Base-by-base conservation (phyloP, 2,797 vertebrate species). In the Sebastolobus alascanus region DNA sequence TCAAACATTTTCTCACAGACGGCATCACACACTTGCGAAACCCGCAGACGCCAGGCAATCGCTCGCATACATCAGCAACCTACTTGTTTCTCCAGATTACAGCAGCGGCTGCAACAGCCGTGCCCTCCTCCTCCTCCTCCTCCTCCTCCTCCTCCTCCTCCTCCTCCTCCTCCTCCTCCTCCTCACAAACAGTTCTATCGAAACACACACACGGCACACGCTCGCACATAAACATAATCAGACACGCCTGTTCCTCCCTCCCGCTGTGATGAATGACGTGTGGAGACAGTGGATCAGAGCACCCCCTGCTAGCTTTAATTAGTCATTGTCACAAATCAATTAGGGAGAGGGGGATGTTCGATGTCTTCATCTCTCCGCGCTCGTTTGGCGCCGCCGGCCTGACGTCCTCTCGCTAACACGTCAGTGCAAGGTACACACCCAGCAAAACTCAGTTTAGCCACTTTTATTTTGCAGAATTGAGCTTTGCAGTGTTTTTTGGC, bases 281-380 rank as follows among this genome's bases (percentile, higher is more conserved):
- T 83, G 72, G 88, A 95, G 88, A 93, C 91, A 80, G 77, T 68
- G 82, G 87, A 92, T 93, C 87, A 88, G 82, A 92, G 64, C 52
- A 73, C 89, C 89, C 85, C 85, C 89, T 60, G 86, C 91, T 55
- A 82, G 85, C 86, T 94, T 94, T 91, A 92, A 95, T 94, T 92
- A 93, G 93, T 89, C 91, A 90, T 90, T 92, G 93, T 96, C 90
- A 90, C 92, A 92, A 90, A 94, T 93, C 92, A 95, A 94, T 96
- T 93, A 94, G 88, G 72, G 12, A 77, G 77, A 83, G 86, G 80
- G 84, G 77, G 92, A 69, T 59, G 84, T 68, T 83, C 35, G 46
- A 84, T 75, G 85, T 84, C 87, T 90, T 87, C 72, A 86, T 92
- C 73, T 80, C 56, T 75, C 61, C 40, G 25, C 77, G 8, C 60